phyloP scores from a whole-genome alignment of 2,113 vertebrate species.

The Papio anubis region DNA sequence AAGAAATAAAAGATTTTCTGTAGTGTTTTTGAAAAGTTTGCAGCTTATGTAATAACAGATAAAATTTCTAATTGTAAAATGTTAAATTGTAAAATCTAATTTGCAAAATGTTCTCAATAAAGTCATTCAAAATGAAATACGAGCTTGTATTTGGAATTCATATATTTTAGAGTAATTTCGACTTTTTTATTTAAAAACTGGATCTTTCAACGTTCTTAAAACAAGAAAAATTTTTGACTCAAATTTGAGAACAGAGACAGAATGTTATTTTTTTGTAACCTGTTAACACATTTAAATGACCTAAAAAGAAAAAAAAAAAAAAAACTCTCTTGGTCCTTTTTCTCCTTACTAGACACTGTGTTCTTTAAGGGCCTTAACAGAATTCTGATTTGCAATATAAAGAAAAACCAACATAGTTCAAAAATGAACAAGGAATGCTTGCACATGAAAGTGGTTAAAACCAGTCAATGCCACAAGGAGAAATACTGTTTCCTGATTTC shows the following conservation, averaged over 20 bases:
- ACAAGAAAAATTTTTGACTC: background rate
- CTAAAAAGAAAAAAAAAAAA: background rate
- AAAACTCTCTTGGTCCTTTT: background rate
- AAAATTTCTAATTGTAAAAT: conserved; percentile 85
- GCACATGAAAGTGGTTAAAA: background rate
- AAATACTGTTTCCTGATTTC: conserved; percentile 12
- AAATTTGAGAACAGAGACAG: conserved; percentile 29
- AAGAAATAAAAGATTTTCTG: conserved; percentile 83
- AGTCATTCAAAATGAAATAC: conserved; percentile 83
- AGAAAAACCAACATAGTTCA: background rate
- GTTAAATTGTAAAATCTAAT: conserved; percentile 77
- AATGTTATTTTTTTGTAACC: conserved; percentile 24
- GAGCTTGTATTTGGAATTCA: conserved; percentile 70
- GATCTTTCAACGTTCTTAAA: conserved; percentile 26
- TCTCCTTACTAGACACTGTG: background rate
- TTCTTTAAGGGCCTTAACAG: background rate
- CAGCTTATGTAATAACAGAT: conserved; percentile 79
- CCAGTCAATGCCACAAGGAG: background rate
- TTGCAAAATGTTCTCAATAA: conserved; percentile 85
- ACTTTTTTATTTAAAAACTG: conserved; percentile 35
- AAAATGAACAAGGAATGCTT: background rate
- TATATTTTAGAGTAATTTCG: conserved; percentile 39
- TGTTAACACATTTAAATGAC: background rate
- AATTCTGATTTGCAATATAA: background rate
- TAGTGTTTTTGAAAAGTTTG: conserved; percentile 79